phyloP scores from a whole-genome alignment of 2,888 invertebrate genomes.

The Reticulitermes lucifugus region DNA sequence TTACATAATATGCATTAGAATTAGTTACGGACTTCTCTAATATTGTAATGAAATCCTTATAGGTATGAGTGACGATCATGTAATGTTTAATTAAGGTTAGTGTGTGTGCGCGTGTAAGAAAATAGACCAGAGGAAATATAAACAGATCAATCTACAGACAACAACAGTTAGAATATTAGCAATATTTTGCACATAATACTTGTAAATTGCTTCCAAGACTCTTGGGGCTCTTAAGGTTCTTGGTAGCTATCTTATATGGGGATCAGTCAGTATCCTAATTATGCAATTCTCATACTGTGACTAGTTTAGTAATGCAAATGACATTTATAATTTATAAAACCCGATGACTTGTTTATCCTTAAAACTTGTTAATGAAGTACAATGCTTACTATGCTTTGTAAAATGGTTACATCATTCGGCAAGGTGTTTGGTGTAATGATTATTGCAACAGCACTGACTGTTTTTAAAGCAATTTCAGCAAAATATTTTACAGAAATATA shows the following conservation, averaged over 20 bases:
- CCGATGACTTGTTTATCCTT: neutral
- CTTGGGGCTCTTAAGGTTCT: constrained; percentile 25
- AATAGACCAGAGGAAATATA: constrained; percentile 32
- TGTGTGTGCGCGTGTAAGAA: constrained; percentile 31
- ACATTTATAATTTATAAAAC: neutral
- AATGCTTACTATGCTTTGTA: neutral
- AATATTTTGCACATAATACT: neutral
- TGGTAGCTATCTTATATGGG: neutral
- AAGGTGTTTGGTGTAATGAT: constrained; percentile 24
- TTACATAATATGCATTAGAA: constrained; percentile 30
- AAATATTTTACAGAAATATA: neutral
- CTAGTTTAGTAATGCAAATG: neutral
- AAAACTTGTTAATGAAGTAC: neutral
- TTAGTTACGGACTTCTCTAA: constrained; percentile 5
- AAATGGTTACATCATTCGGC: constrained; percentile 16
- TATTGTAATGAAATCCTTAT: constrained; percentile 5
- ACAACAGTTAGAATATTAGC: constrained; percentile 39
- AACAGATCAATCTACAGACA: constrained; percentile 19
- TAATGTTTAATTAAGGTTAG: neutral
- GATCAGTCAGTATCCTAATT: neutral
- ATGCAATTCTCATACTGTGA: neutral
- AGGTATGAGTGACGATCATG: neutral
- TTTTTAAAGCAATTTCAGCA: neutral
- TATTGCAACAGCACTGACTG: constrained; percentile 19
- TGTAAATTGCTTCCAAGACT: neutral